Evolutionary conservation across 2,797 vertebrate genomes (phyloP).

Genomic region (Tokudaia muenninki): DNA sequence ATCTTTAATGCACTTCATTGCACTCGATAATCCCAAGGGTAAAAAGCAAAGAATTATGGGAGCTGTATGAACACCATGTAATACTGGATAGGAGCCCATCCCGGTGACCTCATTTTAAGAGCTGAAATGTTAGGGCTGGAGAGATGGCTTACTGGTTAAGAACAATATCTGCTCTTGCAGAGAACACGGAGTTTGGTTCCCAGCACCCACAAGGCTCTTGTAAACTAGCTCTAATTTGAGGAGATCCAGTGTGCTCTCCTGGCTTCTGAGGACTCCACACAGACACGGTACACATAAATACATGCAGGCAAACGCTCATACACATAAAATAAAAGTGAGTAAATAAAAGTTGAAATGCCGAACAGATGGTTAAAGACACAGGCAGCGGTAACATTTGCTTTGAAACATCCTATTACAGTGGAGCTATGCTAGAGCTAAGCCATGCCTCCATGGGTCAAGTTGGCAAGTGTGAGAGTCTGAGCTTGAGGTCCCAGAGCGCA

Average conservation of each 20-base stretch:
- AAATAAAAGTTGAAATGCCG: background rate
- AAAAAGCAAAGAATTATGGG: slow-evolving; percentile 27
- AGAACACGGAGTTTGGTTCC: background rate
- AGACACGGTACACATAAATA: background rate
- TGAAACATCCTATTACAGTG: background rate
- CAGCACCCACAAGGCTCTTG: background rate
- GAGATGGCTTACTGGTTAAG: background rate
- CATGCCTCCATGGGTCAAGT: background rate
- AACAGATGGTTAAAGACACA: background rate
- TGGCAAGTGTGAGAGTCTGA: background rate
- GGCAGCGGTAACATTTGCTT: background rate
- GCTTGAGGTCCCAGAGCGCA: background rate
- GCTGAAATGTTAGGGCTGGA: background rate
- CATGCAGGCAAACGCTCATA: background rate
- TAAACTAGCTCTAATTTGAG: background rate
- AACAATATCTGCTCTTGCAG: background rate
- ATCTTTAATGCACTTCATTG: background rate
- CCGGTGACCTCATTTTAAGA: background rate
- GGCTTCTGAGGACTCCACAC: background rate
- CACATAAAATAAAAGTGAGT: background rate
- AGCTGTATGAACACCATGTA: background rate
- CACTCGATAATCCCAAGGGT: background rate
- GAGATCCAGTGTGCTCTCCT: background rate
- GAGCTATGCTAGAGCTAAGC: background rate
- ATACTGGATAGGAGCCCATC: background rate